Evolutionary conservation across 2,888 invertebrate genomes (phyloP), one percentile per base, ranked within the genome.

Genomic region (Tanypteryx hageni): DNA sequence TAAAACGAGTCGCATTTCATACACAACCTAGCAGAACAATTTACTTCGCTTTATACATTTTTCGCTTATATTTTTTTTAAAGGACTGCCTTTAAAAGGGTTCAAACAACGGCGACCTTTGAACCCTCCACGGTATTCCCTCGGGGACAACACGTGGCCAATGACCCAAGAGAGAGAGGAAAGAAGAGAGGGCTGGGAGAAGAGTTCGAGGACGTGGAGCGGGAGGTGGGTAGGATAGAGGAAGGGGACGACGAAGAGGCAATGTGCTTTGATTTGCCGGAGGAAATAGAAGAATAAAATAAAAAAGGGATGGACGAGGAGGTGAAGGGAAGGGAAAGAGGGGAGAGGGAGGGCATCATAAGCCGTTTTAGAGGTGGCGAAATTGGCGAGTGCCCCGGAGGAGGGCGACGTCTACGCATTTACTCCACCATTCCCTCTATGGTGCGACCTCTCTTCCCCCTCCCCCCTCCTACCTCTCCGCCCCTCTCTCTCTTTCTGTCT

Each of bases 251-350:
- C 44, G 44, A 44, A 44, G 44, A 27, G 76, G 76, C 76, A 76
- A 76, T 76, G 76, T 27, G 76, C 76, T 76, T 76, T 76, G 76
- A 76, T 76, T 76, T 76, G 76, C 76, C 44, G 27, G 76, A 76
- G 76, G 76, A 76, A 76, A 76, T 76, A 27, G 68, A n/a, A 10
- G 68, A 68, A 27, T 76, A 27, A 76, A 76, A 76, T 76, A 76
- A 76, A 76, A 27, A 64, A 64, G 7, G 14, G 44, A 44, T 44
- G 64, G 64, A 64, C 64, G 14, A 68, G 76, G 27, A 27, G 76
- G 76, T 5, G 44, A 44, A 44, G 44, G 44, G 44, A 44, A 44
- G 22, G 76, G 64, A 7, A 16, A 64, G 64, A 61, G 11, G 76
- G 9, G 59, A 7, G 76, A 22, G n/a, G 76, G 76, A 22, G 76